Evolutionary conservation across 1,140 invertebrate genomes (phyloP).

Genomic region (Pseudomyrmex cubaensis): DNA sequence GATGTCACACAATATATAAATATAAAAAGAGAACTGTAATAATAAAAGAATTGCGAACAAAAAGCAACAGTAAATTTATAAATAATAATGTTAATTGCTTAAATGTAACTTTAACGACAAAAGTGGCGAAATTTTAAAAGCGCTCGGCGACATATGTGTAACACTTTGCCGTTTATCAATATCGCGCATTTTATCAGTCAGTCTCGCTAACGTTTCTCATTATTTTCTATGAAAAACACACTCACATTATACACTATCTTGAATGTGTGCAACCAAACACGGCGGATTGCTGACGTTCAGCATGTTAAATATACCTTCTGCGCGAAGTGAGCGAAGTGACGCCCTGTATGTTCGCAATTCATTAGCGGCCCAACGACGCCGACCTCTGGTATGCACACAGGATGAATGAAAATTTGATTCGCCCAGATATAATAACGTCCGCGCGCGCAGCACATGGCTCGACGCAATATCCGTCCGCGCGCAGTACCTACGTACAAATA

Average conservation of each 20-base stretch:
- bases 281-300: conserved; percentile 9
- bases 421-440: not conserved
- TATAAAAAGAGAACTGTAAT: too few species aligned
- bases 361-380: conserved; percentile 33
- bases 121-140: not conserved
- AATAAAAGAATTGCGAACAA: too few species aligned
- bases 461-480: not conserved
- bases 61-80: too few species aligned
- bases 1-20: too few species aligned
- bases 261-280: conserved; percentile 15
- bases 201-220: not conserved
- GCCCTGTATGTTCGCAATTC: conserved; percentile 43
- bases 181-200: not conserved
- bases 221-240: conserved; percentile 7
- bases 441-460: not conserved
- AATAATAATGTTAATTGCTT: too few species aligned
- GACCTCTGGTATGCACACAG: conserved; percentile 16
- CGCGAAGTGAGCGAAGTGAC: conserved; percentile 47
- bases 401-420: conserved; percentile 41
- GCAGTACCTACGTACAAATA: conserved; percentile 12
- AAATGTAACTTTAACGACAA: not conserved
- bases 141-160: not conserved
- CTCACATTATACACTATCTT: conserved; percentile 13
- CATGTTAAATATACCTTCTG: conserved; percentile 57
- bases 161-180: too few species aligned